Evolutionary conservation across 2,888 invertebrate species (phyloP).

Genomic region (Kuschelorhynchus macadamiae): DNA sequence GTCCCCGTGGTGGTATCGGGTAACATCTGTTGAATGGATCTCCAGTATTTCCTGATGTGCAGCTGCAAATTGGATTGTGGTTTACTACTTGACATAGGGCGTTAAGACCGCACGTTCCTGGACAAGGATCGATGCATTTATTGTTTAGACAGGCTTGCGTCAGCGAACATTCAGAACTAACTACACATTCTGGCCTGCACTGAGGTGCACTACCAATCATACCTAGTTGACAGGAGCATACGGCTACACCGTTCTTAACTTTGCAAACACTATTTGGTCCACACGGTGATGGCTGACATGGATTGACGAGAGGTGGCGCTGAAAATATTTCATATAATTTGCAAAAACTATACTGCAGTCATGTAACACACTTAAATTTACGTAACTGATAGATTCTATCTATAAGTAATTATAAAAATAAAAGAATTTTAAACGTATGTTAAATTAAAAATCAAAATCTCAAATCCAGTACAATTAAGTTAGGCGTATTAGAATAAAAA

Average conservation of each 20-base stretch:
- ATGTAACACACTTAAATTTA: too few species aligned
- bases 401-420: neutral
- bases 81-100: constrained; percentile 85
- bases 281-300: constrained; percentile 81
- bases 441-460: too few species aligned
- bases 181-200: constrained; percentile 84
- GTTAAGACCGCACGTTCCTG: constrained; percentile 81
- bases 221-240: constrained; percentile 80
- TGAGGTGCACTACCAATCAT: constrained; percentile 83
- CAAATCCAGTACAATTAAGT: too few species aligned
- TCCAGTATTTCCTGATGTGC: constrained; percentile 78
- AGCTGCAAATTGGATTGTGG: constrained; percentile 86
- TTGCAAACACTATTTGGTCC: constrained; percentile 80
- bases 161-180: constrained; percentile 83
- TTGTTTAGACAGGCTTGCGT: constrained; percentile 86
- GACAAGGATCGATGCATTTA: constrained; percentile 86
- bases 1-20: constrained; percentile 64
- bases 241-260: constrained; percentile 71
- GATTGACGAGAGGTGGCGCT: constrained; percentile 68
- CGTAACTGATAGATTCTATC: too few species aligned
- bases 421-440: neutral
- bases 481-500: too few species aligned
- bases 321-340: too few species aligned
- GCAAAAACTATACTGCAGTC: too few species aligned
- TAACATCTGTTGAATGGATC: constrained; percentile 83